Base-by-base conservation (phyloP, 2,113 vertebrate genomes). In the Macquaria australasica region DNA sequence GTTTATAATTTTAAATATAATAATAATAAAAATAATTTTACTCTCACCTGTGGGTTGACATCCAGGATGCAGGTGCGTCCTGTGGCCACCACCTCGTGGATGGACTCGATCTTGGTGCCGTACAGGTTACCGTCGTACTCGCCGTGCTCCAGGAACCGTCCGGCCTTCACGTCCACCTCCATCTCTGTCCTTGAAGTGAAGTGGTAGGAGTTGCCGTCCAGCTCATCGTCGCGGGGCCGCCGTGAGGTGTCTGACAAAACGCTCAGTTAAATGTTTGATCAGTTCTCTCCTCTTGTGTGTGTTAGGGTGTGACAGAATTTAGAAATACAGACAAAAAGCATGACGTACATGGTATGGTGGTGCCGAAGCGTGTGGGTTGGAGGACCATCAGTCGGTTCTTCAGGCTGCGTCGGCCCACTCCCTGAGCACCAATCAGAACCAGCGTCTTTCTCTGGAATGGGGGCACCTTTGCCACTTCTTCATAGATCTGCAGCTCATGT, bases 121-220 rank as follows among this genome's bases (percentile, higher is more conserved):
- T 99, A 99, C 73, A 99, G 97, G 93, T 99, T 99, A 55, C 97
- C 98, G 84, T 99, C 98, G 11, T 99, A 99, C 83, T 99, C 98
- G 7, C 98, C 98, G 78, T 99, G 98, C 91, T 99, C 98, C 94
- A 99, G 94, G 84, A 98, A 99, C 51, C 97, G 97, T 23, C 98
- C 97, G 55, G 96, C 96, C 90, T 98, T 99, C 91, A 99, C 97
- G 79, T 99, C 98, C 3, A 34, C 94, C 93, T 99, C 98, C 98
- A 99, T 99, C 92, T 99, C 98, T 0, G 92, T 93, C 73, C 97
- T 95, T 1, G 96, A 96, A 82, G 98, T 97, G 89, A 99, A 99
- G 89, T 97, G 96, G 92, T 99, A 99, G 0, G 97, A 97, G 78
- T 98, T 98, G 1, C 97, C 98, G 74, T 97, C 96, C 86, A 97